These are phyloP conservation scores for fruit fly (Drosophila melanogaster) DNA, from an alignment of 1,140 invertebrate species.

Conservation along the genomic window Release_6_plus_ISO1_MT NT_033777.3:29893501-29894000, in stretches of 20 bases:
- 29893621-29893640: constrained; percentile 43
- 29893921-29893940: constrained; percentile 4
- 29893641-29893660: constrained; percentile 39
- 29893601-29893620: constrained; percentile 50
- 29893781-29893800: constrained; percentile 1
- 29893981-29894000: constrained; percentile 71
- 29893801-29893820: constrained; percentile 15
- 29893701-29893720: constrained; percentile 43
- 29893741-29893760: constrained; percentile 28
- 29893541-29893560: constrained; percentile 37
- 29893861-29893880: constrained; percentile 62
- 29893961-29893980: constrained; percentile 46
- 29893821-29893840: constrained; percentile 61
- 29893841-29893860: constrained; percentile 81
- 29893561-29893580: constrained; percentile 75
- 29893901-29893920: constrained; percentile 3
- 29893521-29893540: too few relatives aligned
- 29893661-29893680: constrained; percentile 48
- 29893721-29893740: constrained; percentile 34
- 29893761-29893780: constrained; percentile 18
- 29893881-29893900: constrained; percentile 66
- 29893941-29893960: constrained; percentile 37
- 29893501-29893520: too few relatives aligned
- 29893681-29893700: constrained; percentile 19
- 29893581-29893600: constrained; percentile 55